Evolutionary conservation across 2,888 invertebrate genomes (phyloP).

Genomic region (Neria commutata): DNA sequence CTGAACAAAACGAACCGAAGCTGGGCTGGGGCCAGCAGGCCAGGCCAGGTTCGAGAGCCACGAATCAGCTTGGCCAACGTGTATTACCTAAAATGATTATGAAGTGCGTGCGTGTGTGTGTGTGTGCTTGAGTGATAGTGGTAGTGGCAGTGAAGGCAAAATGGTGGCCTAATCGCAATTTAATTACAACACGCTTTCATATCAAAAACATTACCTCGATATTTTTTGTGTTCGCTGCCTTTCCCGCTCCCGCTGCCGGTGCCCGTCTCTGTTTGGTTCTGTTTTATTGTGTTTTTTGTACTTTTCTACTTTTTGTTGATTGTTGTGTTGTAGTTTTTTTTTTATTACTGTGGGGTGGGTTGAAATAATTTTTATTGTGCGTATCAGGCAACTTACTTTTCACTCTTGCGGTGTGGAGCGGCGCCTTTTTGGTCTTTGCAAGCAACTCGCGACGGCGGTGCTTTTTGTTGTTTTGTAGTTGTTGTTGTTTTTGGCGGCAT

Average conservation of each 20-base stretch:
- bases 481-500: conserved; percentile 44
- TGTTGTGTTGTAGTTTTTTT: too few species aligned
- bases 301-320: neutral
- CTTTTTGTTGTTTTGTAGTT: conserved; percentile 44
- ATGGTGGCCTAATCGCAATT: conserved; percentile 63
- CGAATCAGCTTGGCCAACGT: too few species aligned
- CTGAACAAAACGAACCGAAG: conserved; percentile 1
- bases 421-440: too few species aligned
- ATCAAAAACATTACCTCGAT: conserved; percentile 47
- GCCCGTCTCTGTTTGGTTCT: neutral
- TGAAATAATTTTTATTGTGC: conserved; percentile 8
- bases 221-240: neutral
- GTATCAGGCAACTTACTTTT: neutral
- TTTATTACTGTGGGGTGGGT: conserved; percentile 3
- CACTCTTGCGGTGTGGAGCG: too few species aligned
- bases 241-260: too few species aligned
- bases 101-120: neutral
- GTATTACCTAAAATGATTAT: too few species aligned
- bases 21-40: too few species aligned
- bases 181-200: conserved; percentile 58
- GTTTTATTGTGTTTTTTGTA: neutral
- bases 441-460: too few species aligned
- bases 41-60: neutral
- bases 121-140: neutral
- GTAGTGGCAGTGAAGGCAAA: conserved; percentile 52